Conservation (phyloP, 2,888 invertebrate species). For the Chrysolina oricalcia region DNA sequence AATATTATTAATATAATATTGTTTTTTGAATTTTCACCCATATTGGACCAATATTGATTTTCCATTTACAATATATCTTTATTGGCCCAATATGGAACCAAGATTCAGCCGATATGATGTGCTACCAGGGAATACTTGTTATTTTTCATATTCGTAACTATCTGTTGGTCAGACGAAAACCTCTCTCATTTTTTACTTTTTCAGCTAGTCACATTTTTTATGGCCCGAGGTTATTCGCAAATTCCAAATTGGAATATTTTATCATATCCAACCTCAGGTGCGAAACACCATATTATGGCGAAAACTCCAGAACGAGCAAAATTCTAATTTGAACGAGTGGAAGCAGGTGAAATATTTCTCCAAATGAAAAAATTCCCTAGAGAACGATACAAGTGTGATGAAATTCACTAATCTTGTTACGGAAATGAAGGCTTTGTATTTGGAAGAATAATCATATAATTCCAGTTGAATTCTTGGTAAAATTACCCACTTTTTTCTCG, state of each 20-base stretch:
- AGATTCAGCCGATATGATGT: too few relatives aligned
- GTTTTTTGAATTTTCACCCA: too few relatives aligned
- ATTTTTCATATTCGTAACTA: too few relatives aligned
- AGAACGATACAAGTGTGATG: not conserved
- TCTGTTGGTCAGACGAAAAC: not conserved
- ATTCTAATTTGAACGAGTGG: not conserved
- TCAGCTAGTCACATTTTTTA: not conserved
- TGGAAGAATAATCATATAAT: not conserved
- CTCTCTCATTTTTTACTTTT: not conserved
- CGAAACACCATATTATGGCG: not conserved
- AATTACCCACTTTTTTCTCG: not conserved
- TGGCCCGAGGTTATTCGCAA: not conserved
- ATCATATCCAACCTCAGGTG: not conserved
- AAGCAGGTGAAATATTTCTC: not conserved
- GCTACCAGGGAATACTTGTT: too few relatives aligned
- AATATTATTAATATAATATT: too few relatives aligned
- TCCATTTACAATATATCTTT: too few relatives aligned
- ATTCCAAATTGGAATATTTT: not conserved
- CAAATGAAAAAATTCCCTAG: not conserved
- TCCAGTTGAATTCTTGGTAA: not conserved
- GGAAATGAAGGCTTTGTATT: not conserved
- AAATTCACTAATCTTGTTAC: slow-evolving; percentile 2
- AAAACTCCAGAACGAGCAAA: not conserved
- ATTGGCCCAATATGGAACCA: too few relatives aligned
- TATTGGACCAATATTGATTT: too few relatives aligned